Evolutionary conservation across 2,113 vertebrate genomes (phyloP), one percentile per base, ranked within the genome.

Genomic region (Tachuris rubrigastra): DNA sequence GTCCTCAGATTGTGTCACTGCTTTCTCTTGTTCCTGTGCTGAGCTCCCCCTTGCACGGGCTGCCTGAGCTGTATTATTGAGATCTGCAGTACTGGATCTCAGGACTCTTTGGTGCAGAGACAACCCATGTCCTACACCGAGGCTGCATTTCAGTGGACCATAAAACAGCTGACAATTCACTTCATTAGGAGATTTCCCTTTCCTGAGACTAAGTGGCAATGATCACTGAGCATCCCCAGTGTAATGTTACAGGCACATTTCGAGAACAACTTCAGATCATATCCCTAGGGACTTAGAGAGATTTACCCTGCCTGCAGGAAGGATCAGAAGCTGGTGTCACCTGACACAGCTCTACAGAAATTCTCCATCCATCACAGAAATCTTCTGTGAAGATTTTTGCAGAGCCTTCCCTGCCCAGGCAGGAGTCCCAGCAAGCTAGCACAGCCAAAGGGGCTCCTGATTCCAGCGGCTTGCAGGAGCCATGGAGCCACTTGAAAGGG

Each of bases 81-180:
- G 66, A 21, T 59, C 18, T 39, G 39, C 14, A 18, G 23, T 5
- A 17, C 23, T n/a, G 66, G 41, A 12, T 14, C 67, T 44, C 53
- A 4, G 90, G 47, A 20, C 55, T 37, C n/a, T 19, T 2, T 24
- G 62, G 35, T 12, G 23, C 50, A 50, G 46, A n/a, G 24, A 47
- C 17, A 33, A 14, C 23, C 24, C 0, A 0, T 33, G 37, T 53
- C n/a, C 68, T 12, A 0, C 8, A 10, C 24, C 63, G 44, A 31
- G 33, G 31, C 82, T 76, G 47, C 56, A 18, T 78, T 82, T 58
- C 28, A 55, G 53, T 17, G 17, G 17, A 8, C 44, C 22, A 20
- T 14, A 7, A 68, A 60, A 39, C 3, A 72, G 11, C 12, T 72
- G 56, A 37, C 35, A 81, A 10, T 20, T 42, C 4, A 4, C 72